Percentiles rank a stretch among this genome's conserved stretches.
Evolutionary conservation across 2,113 vertebrate species (phyloP).

Genomic region (Megaleporinus macrocephalus): DNA sequence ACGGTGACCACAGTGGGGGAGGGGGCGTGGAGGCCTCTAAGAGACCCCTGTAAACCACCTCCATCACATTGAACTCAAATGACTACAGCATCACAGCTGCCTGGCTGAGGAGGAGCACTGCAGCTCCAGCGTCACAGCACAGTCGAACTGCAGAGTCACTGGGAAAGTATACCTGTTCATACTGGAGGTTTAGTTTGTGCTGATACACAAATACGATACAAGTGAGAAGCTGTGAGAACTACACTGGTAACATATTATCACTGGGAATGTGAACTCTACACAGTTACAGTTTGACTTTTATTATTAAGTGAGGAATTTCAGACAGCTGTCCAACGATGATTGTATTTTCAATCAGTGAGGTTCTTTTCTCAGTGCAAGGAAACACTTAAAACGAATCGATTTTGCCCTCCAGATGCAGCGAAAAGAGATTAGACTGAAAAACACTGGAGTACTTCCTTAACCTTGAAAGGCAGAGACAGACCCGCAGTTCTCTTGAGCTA

Average conservation of each 20-base stretch:
- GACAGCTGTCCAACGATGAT: no score
- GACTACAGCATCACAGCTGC: not conserved
- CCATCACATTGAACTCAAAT: not conserved
- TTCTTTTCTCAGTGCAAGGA: no score
- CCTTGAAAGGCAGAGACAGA: not conserved
- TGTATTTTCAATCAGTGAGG: no score
- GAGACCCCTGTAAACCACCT: slow-evolving; percentile 4
- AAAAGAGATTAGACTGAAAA: not conserved
- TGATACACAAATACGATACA: no score
- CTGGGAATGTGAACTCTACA: no score
- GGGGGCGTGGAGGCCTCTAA: slow-evolving; percentile 21
- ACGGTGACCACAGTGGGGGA: slow-evolving; percentile 45
- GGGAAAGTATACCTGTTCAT: not conserved
- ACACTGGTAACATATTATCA: no score
- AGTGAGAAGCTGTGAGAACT: no score
- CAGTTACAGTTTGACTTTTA: no score
- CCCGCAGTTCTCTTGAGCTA: no score
- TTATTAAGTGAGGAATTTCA: no score
- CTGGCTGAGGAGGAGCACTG: not conserved
- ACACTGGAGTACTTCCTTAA: not conserved
- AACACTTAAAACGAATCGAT: not conserved
- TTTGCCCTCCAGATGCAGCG: not conserved
- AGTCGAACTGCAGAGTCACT: not conserved
- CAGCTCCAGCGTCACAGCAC: not conserved
- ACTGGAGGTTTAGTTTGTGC: no score